Conservation (phyloP, 2,797 vertebrate genomes). For the Arctocebus calabarensis region DNA sequence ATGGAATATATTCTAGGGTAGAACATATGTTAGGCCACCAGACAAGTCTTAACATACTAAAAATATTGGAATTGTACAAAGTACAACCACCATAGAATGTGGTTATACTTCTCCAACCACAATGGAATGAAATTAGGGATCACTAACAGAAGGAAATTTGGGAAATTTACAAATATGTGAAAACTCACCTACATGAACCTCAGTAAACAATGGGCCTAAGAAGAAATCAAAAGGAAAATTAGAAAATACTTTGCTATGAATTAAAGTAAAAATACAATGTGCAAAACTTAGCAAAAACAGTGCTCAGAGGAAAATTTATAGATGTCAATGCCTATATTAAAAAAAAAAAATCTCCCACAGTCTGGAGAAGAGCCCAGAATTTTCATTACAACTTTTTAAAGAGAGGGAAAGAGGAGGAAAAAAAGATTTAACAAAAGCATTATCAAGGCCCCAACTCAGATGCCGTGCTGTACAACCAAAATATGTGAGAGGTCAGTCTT, state of each 20-base stretch:
- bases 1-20: neutral
- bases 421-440: slow-evolving; percentile 79
- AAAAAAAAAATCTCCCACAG: slow-evolving; percentile 72
- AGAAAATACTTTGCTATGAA: neutral
- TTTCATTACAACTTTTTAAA: slow-evolving; percentile 84
- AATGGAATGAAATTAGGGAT: neutral
- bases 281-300: neutral
- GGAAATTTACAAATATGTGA: neutral
- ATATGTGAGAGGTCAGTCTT: slow-evolving; percentile 81
- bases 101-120: neutral
- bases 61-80: neutral
- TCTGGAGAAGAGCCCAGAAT: slow-evolving; percentile 87
- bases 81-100: neutral
- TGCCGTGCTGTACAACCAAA: slow-evolving; percentile 66
- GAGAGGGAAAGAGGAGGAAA: slow-evolving; percentile 55
- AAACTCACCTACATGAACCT: neutral
- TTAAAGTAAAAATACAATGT: neutral
- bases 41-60: neutral
- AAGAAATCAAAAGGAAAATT: neutral
- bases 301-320: neutral
- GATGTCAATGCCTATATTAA: too few relatives aligned
- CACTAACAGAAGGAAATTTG: neutral
- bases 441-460: slow-evolving; percentile 77
- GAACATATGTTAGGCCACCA: neutral
- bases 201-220: neutral